These are phyloP conservation scores for Mobula birostris DNA, from an alignment of 2,113 vertebrate genomes.

Conservation along the genomic window DNA sequence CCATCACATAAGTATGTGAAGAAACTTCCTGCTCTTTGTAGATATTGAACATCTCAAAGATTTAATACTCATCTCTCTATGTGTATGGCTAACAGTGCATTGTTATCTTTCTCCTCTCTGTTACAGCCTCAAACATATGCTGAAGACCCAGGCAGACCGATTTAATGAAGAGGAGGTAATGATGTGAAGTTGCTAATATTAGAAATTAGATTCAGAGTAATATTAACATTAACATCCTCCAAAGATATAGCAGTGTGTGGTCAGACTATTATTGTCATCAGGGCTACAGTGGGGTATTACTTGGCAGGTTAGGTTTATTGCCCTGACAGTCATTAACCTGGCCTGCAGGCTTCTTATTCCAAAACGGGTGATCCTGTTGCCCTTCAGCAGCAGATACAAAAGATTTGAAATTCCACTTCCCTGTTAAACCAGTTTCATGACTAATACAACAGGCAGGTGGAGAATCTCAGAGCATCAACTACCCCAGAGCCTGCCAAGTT, in stretches of 20 bases:
- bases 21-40: not conserved
- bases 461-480: not conserved
- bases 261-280: not conserved
- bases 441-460: not conserved
- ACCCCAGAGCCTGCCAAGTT: not conserved
- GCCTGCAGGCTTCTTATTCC: not conserved
- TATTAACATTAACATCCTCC: not conserved
- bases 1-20: not conserved
- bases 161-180: slow-evolving; percentile 81
- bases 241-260: not conserved
- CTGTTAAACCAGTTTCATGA: not conserved
- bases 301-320: not conserved
- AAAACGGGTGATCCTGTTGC: not conserved
- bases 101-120: slow-evolving; percentile 10
- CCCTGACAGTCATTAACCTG: not conserved
- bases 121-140: slow-evolving; percentile 75
- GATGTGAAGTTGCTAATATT: not conserved
- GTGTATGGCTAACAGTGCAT: not conserved
- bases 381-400: not conserved
- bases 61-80: not conserved
- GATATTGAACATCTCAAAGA: not conserved
- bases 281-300: not conserved
- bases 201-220: not conserved
- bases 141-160: slow-evolving; percentile 84
- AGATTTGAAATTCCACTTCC: not conserved